Evolutionary conservation across 2,797 vertebrate species (phyloP), one percentile per base, ranked within the genome.

Genomic region (Phrynocephalus guinanensis): DNA sequence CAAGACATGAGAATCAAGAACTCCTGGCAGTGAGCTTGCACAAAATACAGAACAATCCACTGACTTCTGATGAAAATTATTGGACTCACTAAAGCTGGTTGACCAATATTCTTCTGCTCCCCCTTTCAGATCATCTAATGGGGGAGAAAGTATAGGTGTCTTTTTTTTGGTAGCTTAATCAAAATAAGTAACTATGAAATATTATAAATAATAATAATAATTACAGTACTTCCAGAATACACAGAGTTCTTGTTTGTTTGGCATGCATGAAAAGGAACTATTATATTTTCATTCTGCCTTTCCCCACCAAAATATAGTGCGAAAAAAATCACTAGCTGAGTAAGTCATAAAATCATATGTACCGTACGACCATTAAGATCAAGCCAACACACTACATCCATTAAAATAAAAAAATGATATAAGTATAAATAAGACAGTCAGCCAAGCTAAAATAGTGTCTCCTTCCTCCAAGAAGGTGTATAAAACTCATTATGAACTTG

Each of bases 1-100:
- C 78, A 86, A 86, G 70, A 91, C 91, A 91, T 10, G 78, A 86
- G 70, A 93, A 68, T 78, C 91, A 78, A 88, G 86, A 94, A 86
- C 71, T 94, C 89, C 91, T 1, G 0, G 20, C 78, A 18, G n/a
- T 83, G 78, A 44, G 38, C 48, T 50, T 83, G 68, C 26, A 63
- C 75, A 83, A 87, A 78, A 87, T 60, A 80, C 63, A 60, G 48
- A 87, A 22, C 16, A 68, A 38, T 56, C 63, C 52, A 26, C 60
- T 66, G n/a, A 38, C 66, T 71, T 30, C 66, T 78, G 66, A 70
- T 70, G 70, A 68, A 83, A 83, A 78, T 50, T 70, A 22, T 18
- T 7, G 6, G 24, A 48, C 26, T 83, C 28, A 78, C 78, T 70
- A 87, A 83, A 71, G 6, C 60, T 78, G 78, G 63, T n/a, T 50